Conservation (phyloP, 2,888 invertebrate species). For the Leucophenga montana region DNA sequence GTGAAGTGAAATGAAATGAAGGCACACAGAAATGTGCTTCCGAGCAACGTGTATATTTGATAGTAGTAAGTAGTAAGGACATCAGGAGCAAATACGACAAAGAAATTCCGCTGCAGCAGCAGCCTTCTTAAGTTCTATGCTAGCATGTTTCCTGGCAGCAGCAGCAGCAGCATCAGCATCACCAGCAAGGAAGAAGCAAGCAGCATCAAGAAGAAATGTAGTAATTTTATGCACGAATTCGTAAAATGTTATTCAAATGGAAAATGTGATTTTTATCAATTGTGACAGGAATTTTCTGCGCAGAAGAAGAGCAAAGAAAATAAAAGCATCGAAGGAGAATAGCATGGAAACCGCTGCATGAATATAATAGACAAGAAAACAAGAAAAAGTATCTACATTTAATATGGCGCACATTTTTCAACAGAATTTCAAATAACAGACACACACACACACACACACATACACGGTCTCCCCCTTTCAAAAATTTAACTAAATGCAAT, state of each 20-base stretch:
- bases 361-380: too few species aligned
- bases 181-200: conserved; percentile 17
- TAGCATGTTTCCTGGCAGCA: conserved; percentile 16
- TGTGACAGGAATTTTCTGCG: conserved; percentile 67
- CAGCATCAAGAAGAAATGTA: conserved; percentile 34
- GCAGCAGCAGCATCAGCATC: conserved; percentile 9
- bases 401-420: too few species aligned
- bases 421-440: background rate
- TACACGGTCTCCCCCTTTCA: background rate
- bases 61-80: background rate
- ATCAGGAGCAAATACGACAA: conserved; percentile 36
- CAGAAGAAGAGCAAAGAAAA: conserved; percentile 42
- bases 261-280: conserved; percentile 72
- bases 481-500: too few species aligned
- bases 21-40: background rate
- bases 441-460: background rate
- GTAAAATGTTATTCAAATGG: conserved; percentile 71
- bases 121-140: conserved; percentile 36
- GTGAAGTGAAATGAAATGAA: background rate
- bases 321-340: background rate
- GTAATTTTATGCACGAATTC: conserved; percentile 72
- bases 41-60: too few species aligned
- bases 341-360: background rate
- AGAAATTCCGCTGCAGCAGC: conserved; percentile 47
- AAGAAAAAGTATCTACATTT: too few species aligned